Evolutionary conservation across 2,888 invertebrate genomes (phyloP).

Genomic region (Ennomos erosarius): DNA sequence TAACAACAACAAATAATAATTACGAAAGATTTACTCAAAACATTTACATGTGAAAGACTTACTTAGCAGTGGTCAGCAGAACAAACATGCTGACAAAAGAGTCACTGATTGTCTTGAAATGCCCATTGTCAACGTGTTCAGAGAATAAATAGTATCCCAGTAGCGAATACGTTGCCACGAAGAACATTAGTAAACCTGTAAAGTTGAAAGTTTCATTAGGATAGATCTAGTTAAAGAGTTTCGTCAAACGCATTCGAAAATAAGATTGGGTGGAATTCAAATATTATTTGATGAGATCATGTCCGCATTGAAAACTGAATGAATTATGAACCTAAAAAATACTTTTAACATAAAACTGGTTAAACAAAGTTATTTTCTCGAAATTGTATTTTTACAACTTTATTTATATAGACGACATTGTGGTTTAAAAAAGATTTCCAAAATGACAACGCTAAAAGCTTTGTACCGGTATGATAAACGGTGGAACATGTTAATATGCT

Average conservation of each 20-base stretch:
- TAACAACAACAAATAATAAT: too few relatives aligned
- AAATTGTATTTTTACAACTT: background rate
- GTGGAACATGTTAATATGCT: too few relatives aligned
- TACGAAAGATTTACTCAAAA: too few relatives aligned
- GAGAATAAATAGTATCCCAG: conserved; percentile 94
- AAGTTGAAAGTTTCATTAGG: conserved; percentile 21
- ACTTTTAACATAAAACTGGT: too few relatives aligned
- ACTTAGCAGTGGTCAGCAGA: conserved; percentile 96
- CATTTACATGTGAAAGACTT: conserved; percentile 64
- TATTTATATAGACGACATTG: background rate
- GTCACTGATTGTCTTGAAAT: conserved; percentile 91
- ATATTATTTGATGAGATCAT: background rate
- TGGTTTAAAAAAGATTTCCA: background rate
- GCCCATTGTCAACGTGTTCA: conserved; percentile 88
- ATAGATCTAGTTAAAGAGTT: conserved; percentile 4
- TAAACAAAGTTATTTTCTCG: too few relatives aligned
- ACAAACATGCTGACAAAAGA: conserved; percentile 96
- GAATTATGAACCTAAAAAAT: background rate
- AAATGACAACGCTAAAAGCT: too few relatives aligned
- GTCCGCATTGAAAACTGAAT: background rate
- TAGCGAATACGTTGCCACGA: conserved; percentile 93
- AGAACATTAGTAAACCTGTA: conserved; percentile 90
- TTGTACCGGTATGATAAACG: too few relatives aligned
- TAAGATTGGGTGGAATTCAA: background rate
- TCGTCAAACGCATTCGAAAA: background rate